Conservation (phyloP, 2,797 vertebrate species). For the Iguana delicatissima region DNA sequence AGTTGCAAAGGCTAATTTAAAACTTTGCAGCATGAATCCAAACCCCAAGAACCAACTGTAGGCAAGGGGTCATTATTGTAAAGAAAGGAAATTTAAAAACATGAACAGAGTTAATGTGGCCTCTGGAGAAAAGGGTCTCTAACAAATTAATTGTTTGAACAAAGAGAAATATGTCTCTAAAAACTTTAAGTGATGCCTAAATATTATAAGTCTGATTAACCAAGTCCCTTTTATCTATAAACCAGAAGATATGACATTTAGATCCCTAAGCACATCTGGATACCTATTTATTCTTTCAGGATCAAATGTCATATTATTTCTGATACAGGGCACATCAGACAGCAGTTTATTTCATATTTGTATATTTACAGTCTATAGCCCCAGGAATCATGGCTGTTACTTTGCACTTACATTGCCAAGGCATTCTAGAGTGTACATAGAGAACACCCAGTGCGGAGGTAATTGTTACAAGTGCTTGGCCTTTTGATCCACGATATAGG, state of each 20-base stretch:
- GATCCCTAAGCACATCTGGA: neutral
- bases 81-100: neutral
- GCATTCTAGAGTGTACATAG: neutral
- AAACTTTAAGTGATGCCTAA: neutral
- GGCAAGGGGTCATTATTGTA: neutral
- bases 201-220: neutral
- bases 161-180: neutral
- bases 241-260: neutral
- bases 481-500: conserved; percentile 31
- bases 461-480: neutral
- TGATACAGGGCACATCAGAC: neutral
- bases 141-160: neutral
- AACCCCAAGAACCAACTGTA: neutral
- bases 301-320: neutral
- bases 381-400: conserved; percentile 8
- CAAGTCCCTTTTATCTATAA: conserved; percentile 4
- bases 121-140: neutral
- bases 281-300: conserved; percentile 5
- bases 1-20: neutral
- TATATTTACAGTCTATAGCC: conserved; percentile 14
- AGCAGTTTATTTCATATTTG: conserved; percentile 6
- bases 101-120: neutral
- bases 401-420: neutral
- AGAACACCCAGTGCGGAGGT: neutral
- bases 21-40: neutral